Percentiles rank a stretch among this genome's conserved stretches.
Conservation (phyloP, 1,140 invertebrate genomes). For the Carposina sasakii region DNA sequence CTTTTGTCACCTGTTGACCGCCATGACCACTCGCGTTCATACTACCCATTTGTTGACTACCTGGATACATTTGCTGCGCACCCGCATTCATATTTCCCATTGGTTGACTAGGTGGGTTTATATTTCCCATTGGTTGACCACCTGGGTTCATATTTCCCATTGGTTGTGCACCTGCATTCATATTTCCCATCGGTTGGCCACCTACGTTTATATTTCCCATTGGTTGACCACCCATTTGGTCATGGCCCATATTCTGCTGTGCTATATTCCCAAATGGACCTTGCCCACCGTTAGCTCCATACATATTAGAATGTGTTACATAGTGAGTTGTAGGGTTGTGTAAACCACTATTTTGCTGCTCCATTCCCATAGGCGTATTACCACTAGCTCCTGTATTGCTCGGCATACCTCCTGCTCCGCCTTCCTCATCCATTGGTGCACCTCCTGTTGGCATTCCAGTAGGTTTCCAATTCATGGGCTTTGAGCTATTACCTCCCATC, state of each 20-base stretch:
- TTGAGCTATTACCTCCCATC: no score
- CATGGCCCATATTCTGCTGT: neutral
- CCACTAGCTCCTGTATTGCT: no score
- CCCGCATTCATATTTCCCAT: no score
- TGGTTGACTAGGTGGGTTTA: no score
- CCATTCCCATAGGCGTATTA: no score
- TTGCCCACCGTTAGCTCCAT: neutral
- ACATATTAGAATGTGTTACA: slow-evolving; percentile 6
- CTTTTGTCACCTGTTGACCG: slow-evolving; percentile 25
- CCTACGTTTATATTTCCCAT: slow-evolving; percentile 16
- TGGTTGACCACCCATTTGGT: slow-evolving; percentile 1
- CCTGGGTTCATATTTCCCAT: slow-evolving; percentile 19
- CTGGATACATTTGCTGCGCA: no score
- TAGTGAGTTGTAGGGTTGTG: neutral
- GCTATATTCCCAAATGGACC: no score
- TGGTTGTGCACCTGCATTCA: slow-evolving; percentile 22
- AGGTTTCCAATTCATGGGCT: no score
- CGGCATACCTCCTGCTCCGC: no score
- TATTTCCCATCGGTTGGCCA: slow-evolving; percentile 8
- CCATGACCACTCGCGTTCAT: slow-evolving; percentile 23
- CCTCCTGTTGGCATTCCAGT: no score
- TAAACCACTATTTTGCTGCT: no score
- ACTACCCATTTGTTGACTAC: slow-evolving; percentile 10
- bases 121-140: slow-evolving; percentile 25
- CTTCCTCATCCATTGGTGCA: no score